Evolutionary conservation across 2,888 invertebrate species (phyloP).

Genomic region (Meta bourneti): DNA sequence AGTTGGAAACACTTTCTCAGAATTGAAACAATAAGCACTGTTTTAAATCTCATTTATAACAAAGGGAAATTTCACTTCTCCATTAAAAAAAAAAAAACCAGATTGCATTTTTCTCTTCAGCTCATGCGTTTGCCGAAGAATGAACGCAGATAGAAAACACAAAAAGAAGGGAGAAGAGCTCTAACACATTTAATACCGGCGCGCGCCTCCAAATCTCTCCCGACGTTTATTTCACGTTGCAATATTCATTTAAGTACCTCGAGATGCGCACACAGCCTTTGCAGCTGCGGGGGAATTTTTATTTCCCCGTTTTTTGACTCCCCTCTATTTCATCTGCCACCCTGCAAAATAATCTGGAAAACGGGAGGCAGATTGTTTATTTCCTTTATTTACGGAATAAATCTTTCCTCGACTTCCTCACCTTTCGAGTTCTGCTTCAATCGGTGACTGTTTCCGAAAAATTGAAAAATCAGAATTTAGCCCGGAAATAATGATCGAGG

Average conservation of each 20-base stretch:
- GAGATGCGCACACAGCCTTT: background rate
- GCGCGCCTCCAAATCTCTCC: background rate
- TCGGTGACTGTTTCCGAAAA: too few species aligned
- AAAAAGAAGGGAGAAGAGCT: background rate
- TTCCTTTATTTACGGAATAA: slow-evolving; percentile 45
- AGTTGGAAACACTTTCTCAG: background rate
- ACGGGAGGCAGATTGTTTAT: slow-evolving; percentile 26
- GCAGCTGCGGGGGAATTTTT: background rate
- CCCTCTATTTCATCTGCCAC: too few species aligned
- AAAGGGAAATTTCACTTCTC: background rate
- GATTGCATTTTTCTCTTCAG: background rate
- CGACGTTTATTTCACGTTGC: background rate
- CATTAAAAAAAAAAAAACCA: background rate
- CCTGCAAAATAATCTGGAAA: too few species aligned
- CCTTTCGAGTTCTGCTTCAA: background rate
- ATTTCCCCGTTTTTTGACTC: too few species aligned
- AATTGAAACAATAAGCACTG: background rate
- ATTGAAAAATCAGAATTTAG: background rate
- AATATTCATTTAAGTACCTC: background rate
- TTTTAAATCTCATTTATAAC: background rate
- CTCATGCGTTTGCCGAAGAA: too few species aligned
- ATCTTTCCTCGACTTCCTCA: background rate
- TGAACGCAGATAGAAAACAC: too few species aligned
- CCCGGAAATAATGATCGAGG: slow-evolving; percentile 1
- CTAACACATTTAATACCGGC: background rate